Percentiles rank a stretch among this genome's conserved stretches.
These are phyloP conservation scores for Myodes glareolus DNA, from an alignment of 2,113 vertebrate species.

Conservation along the genomic window DNA sequence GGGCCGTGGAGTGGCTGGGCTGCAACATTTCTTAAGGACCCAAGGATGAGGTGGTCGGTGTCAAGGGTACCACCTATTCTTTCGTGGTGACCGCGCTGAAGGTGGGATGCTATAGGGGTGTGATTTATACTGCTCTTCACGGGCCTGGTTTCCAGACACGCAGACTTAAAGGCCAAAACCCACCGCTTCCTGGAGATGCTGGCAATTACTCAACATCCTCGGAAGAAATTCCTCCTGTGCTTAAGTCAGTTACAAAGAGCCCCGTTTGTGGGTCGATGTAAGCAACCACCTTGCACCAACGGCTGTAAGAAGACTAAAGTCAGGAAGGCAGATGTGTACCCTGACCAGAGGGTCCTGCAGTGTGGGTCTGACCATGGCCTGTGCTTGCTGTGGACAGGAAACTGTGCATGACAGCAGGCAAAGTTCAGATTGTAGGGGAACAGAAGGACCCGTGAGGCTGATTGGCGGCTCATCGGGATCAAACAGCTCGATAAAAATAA, in stretches of 20 bases:
- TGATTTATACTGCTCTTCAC: background rate
- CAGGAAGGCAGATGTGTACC: background rate
- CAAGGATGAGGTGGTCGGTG: background rate
- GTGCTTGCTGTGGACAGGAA: background rate
- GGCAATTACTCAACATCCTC: background rate
- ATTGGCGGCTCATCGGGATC: background rate
- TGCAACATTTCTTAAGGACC: accelerated
- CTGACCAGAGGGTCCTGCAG: accelerated
- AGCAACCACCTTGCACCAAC: background rate
- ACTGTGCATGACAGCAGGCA: accelerated
- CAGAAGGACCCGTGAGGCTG: background rate
- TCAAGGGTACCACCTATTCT: background rate
- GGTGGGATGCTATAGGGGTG: background rate
- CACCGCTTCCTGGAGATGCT: background rate
- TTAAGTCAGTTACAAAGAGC: background rate
- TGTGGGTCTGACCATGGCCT: accelerated
- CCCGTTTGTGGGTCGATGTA: background rate
- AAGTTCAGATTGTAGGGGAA: background rate
- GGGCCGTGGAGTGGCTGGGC: background rate
- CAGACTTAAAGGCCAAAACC: background rate
- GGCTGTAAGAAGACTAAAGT: background rate
- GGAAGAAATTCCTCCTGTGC: background rate
- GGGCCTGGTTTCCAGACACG: background rate
- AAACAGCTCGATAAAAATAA: background rate
- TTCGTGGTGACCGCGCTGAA: too few species aligned